phyloP scores from a whole-genome alignment of 2,797 vertebrate genomes.

The Macropus fuliginosus region DNA sequence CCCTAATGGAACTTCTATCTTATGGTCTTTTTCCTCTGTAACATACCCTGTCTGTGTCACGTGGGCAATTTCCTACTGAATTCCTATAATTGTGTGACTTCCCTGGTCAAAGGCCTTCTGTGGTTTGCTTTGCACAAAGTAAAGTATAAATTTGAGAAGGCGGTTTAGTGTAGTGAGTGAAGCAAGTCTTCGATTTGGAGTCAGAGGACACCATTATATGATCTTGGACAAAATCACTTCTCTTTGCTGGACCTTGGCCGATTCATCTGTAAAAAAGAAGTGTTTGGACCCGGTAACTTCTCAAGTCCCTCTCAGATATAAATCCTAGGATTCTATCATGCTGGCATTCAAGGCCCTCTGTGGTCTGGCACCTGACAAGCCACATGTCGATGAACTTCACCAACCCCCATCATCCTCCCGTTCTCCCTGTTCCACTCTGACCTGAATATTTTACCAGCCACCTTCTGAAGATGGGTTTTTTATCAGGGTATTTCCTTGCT shows the following conservation, averaged over 20 bases:
- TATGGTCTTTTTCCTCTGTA: not conserved
- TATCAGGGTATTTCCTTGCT: not conserved
- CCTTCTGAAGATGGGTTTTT: not conserved
- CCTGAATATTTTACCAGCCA: not conserved
- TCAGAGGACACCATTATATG: not conserved
- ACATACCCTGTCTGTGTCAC: not conserved
- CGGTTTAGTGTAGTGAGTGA: not conserved
- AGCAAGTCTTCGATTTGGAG: not conserved
- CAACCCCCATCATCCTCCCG: not conserved
- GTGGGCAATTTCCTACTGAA: not conserved
- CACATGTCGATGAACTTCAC: not conserved
- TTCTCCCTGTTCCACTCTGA: not conserved
- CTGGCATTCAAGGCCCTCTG: not conserved
- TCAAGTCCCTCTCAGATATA: not conserved
- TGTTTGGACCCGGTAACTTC: not conserved
- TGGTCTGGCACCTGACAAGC: not conserved
- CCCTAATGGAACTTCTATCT: not conserved
- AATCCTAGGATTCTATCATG: not conserved
- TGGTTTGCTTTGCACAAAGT: not conserved
- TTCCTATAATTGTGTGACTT: not conserved
- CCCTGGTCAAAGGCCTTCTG: not conserved
- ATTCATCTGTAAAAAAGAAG: not conserved
- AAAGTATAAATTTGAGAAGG: not conserved
- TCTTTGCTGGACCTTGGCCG: not conserved
- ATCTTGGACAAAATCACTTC: not conserved